Percentiles rank a stretch among this genome's conserved stretches.
phyloP scores from a whole-genome alignment of 2,888 invertebrate genomes.

The Mimumesa dahlbomi region DNA sequence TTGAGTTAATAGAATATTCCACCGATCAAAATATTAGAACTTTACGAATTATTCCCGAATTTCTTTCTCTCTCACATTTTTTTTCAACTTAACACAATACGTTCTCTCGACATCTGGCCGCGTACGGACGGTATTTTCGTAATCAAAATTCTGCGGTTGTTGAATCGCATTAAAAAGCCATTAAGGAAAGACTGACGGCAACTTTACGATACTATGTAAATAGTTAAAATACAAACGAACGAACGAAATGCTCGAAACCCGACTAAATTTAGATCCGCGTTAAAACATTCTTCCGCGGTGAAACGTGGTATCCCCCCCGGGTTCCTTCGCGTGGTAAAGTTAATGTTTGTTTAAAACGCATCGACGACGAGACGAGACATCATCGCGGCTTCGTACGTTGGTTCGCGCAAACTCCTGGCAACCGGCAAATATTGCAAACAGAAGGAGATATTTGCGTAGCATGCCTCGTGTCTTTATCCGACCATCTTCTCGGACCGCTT shows the following conservation, averaged over 20 bases:
- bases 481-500: background rate
- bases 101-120: too few species aligned
- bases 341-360: constrained; percentile 20
- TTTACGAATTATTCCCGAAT: too few species aligned
- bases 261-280: background rate
- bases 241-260: background rate
- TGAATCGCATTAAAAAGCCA: background rate
- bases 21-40: background rate
- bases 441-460: constrained; percentile 44
- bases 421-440: constrained; percentile 43
- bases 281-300: constrained; percentile 6
- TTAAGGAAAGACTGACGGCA: background rate
- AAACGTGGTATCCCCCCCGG: constrained; percentile 11
- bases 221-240: background rate
- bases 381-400: constrained; percentile 18
- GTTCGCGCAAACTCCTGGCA: constrained; percentile 12
- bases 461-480: background rate
- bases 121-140: too few species aligned
- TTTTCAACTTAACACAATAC: too few species aligned
- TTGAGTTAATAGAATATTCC: background rate
- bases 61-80: too few species aligned
- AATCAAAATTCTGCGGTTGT: too few species aligned
- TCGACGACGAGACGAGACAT: constrained; percentile 2
- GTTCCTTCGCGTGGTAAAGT: constrained; percentile 7
- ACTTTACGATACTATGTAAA: background rate